A percentile compares a stretch with the other conserved stretches of the same genome.
phyloP scores from a whole-genome alignment of 2,888 invertebrate genomes.

The Ischnus inquisitorius region DNA sequence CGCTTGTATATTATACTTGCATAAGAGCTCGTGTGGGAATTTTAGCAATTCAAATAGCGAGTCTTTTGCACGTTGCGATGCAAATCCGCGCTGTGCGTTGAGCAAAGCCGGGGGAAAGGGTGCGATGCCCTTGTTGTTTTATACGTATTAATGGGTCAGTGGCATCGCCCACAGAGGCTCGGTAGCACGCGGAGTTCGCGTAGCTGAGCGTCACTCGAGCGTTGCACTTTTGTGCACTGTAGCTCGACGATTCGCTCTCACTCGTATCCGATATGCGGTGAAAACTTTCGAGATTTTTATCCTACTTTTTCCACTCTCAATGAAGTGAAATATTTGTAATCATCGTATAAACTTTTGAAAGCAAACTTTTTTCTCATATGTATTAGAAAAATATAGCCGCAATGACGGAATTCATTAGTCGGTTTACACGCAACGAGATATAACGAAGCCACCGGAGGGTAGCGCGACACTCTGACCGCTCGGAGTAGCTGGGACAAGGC shows the following conservation, averaged over 20 bases:
- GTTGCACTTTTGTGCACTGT: slow-evolving; percentile 79
- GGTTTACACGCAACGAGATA: slow-evolving; percentile 39
- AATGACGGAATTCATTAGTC: not conserved
- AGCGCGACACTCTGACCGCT: slow-evolving; percentile 58
- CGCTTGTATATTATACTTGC: slow-evolving; percentile 65
- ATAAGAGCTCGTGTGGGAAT: slow-evolving; percentile 51
- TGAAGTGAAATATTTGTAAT: not conserved
- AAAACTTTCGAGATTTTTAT: slow-evolving; percentile 45
- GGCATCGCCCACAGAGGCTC: slow-evolving; percentile 76
- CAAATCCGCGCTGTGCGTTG: slow-evolving; percentile 66
- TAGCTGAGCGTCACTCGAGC: slow-evolving; percentile 78
- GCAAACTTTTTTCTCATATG: not conserved
- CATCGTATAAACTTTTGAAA: not conserved
- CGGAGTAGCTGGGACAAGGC: slow-evolving; percentile 80
- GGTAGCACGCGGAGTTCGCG: slow-evolving; percentile 24
- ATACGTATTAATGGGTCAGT: slow-evolving; percentile 84
- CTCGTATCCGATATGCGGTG: slow-evolving; percentile 54
- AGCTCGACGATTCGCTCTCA: slow-evolving; percentile 62
- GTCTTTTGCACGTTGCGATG: slow-evolving; percentile 69
- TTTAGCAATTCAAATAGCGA: slow-evolving; percentile 77
- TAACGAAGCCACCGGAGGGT: slow-evolving; percentile 60
- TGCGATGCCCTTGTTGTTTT: slow-evolving; percentile 70
- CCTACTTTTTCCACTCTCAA: slow-evolving; percentile 30
- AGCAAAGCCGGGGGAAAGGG: not conserved
- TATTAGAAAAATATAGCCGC: not conserved